Evolutionary conservation across 2,797 vertebrate genomes (phyloP).

Genomic region (Coreius guichenoti): DNA sequence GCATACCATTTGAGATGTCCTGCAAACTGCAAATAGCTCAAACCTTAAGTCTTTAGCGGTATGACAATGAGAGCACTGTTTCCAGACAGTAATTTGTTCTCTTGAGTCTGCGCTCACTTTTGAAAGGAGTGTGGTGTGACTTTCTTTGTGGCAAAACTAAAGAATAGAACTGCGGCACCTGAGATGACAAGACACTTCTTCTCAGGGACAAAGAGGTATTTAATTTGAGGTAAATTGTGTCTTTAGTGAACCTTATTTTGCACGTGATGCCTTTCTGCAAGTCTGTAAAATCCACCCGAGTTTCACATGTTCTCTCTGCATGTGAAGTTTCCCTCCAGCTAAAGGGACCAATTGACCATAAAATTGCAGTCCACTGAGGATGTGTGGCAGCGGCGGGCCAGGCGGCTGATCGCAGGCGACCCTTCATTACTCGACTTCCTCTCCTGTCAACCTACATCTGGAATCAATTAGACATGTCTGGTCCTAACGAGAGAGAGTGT

Average conservation of each 20-base stretch:
- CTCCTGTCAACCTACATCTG: slow-evolving; percentile 85
- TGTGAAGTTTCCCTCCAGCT: slow-evolving; percentile 83
- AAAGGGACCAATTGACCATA: slow-evolving; percentile 85
- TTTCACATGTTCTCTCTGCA: slow-evolving; percentile 67
- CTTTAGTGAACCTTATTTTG: slow-evolving; percentile 45
- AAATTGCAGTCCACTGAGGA: slow-evolving; percentile 83
- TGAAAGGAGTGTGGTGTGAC: slow-evolving; percentile 23
- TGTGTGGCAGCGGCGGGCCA: slow-evolving; percentile 65
- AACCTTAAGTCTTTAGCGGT: slow-evolving; percentile 39
- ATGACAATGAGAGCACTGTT: slow-evolving; percentile 50
- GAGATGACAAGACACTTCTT: slow-evolving; percentile 6
- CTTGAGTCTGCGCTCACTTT: slow-evolving; percentile 29
- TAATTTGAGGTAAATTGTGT: slow-evolving; percentile 12
- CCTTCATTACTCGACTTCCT: slow-evolving; percentile 85
- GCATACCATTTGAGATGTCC: slow-evolving; percentile 38
- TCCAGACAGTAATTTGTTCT: slow-evolving; percentile 58
- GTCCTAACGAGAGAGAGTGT: slow-evolving; percentile 67
- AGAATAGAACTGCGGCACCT: not conserved
- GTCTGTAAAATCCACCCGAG: slow-evolving; percentile 16
- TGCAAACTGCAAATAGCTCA: slow-evolving; percentile 47
- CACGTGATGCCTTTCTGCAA: not conserved
- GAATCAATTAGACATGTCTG: slow-evolving; percentile 90
- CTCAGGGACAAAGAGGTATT: slow-evolving; percentile 8
- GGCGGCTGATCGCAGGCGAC: slow-evolving; percentile 78
- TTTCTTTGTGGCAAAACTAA: slow-evolving; percentile 38